Evolutionary conservation across 2,797 vertebrate species (phyloP).

Genomic region (Macropus fuliginosus): DNA sequence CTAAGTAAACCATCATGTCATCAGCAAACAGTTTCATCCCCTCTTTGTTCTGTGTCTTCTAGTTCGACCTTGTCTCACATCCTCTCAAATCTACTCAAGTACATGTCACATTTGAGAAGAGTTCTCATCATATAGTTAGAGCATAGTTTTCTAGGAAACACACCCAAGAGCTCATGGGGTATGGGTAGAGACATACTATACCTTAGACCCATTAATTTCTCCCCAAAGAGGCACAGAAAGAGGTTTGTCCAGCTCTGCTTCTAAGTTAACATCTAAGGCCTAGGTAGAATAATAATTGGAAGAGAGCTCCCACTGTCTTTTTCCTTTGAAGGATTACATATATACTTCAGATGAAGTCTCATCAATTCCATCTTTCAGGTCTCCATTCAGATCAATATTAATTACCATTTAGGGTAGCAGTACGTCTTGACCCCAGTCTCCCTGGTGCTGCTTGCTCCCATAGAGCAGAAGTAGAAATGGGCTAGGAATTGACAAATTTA

Average conservation of each 20-base stretch:
- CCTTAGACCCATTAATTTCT: background rate
- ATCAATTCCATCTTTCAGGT: background rate
- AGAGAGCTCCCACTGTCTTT: background rate
- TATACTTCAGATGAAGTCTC: background rate
- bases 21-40: background rate
- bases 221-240: background rate
- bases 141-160: background rate
- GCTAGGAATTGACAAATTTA: background rate
- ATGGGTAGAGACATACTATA: background rate
- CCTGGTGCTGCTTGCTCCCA: background rate
- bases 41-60: background rate
- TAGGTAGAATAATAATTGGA: background rate
- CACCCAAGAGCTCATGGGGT: too few species aligned
- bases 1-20: background rate
- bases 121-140: background rate
- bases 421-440: background rate
- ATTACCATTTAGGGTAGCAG: background rate
- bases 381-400: background rate
- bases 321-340: background rate
- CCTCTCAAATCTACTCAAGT: background rate
- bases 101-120: background rate
- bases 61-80: background rate
- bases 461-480: background rate
- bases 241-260: background rate
- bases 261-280: background rate